These are phyloP conservation scores for Menidia beryllina DNA, from an alignment of 2,113 vertebrate genomes.

Conservation along the genomic window DNA sequence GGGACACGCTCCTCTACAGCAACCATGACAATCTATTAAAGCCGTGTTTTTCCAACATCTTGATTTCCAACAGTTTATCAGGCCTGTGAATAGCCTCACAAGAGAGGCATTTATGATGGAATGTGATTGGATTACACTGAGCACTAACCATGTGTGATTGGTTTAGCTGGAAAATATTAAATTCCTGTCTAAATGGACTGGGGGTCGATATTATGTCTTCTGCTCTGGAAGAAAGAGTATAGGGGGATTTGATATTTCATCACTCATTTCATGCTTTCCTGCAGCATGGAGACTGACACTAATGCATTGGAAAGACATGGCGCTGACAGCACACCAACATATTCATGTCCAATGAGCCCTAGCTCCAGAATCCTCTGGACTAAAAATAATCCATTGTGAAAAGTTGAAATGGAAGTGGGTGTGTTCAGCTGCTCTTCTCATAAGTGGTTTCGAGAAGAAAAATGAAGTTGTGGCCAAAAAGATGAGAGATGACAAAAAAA, in stretches of 20 bases:
- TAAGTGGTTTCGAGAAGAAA: slow-evolving; percentile 60
- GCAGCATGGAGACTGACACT: slow-evolving; percentile 76
- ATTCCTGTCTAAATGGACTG: slow-evolving; percentile 79
- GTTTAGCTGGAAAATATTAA: slow-evolving; percentile 85
- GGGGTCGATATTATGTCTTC: slow-evolving; percentile 74
- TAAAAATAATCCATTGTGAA: slow-evolving; percentile 68
- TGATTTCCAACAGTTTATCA: slow-evolving; percentile 81
- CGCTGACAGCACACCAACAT: slow-evolving; percentile 75
- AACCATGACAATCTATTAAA: slow-evolving; percentile 80
- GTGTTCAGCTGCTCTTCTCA: slow-evolving; percentile 64
- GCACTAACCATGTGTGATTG: slow-evolving; percentile 79
- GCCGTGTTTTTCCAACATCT: slow-evolving; percentile 75
- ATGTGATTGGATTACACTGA: slow-evolving; percentile 82
- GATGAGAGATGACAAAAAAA: slow-evolving; percentile 63
- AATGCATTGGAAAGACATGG: slow-evolving; percentile 72
- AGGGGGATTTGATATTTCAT: slow-evolving; percentile 81
- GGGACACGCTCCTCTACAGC: slow-evolving; percentile 74
- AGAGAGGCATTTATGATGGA: slow-evolving; percentile 73
- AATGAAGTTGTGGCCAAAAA: slow-evolving; percentile 62
- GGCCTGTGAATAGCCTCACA: slow-evolving; percentile 70
- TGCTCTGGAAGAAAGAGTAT: slow-evolving; percentile 55
- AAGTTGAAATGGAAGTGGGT: slow-evolving; percentile 63
- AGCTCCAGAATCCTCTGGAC: slow-evolving; percentile 57
- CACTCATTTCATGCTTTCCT: slow-evolving; percentile 77
- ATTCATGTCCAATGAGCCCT: slow-evolving; percentile 68